Conservation (phyloP, 2,113 vertebrate genomes). For the Eulemur macaco region DNA sequence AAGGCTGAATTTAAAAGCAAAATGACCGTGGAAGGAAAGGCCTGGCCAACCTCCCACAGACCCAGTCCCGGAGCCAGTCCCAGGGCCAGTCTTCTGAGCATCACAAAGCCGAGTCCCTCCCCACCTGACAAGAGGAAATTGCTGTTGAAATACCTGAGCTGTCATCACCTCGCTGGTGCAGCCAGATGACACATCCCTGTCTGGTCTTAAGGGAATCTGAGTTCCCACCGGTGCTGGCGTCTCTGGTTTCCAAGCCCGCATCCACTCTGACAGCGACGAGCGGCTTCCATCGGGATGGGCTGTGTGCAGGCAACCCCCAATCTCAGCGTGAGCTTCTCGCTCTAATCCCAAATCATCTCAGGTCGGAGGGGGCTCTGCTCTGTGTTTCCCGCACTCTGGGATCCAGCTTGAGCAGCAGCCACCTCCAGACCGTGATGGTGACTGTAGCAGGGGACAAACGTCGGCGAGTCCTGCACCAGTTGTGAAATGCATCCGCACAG, state of each 20-base stretch:
- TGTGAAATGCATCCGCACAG: neutral
- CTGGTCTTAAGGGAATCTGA: neutral
- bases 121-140: neutral
- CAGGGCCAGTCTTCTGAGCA: neutral
- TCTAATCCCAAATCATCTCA: no score
- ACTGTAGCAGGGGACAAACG: neutral
- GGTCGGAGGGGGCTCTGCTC: neutral
- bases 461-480: accelerated
- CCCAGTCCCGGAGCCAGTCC: accelerated
- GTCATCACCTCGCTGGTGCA: accelerated
- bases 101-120: neutral
- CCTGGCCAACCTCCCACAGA: neutral
- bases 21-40: neutral
- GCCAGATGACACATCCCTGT: accelerated
- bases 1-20: neutral
- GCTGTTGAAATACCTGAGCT: neutral
- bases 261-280: neutral
- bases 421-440: accelerated
- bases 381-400: neutral
- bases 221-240: neutral
- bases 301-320: neutral
- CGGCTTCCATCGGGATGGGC: neutral
- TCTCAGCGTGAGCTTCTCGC: neutral
- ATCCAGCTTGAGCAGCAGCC: neutral
- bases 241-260: neutral